Evolutionary conservation across 2,113 vertebrate genomes (phyloP).

Genomic region (Budorcas taxicolor): DNA sequence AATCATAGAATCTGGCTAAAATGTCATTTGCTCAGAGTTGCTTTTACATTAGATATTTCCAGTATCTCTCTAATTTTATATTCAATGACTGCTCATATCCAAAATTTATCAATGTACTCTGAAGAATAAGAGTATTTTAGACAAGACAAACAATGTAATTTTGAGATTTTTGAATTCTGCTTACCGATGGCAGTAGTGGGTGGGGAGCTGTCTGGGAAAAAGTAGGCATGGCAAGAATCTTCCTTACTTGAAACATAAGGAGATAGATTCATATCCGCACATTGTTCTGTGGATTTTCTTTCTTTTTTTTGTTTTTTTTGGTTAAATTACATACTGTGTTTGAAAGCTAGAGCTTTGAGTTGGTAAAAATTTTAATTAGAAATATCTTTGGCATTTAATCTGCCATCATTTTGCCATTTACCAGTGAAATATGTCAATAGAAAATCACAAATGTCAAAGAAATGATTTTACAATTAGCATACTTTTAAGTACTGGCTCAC

Average conservation of each 20-base stretch:
- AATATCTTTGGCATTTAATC: constrained; percentile 5
- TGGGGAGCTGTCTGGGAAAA: not conserved
- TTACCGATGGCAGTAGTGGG: not conserved
- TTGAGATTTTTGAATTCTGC: not conserved
- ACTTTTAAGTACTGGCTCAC: not conserved
- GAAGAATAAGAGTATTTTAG: not conserved
- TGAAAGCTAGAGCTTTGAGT: not conserved
- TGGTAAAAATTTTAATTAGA: constrained; percentile 23
- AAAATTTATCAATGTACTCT: not conserved
- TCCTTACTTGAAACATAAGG: not conserved
- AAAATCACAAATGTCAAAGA: constrained; percentile 13
- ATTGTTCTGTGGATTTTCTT: not conserved
- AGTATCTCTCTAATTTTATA: not conserved
- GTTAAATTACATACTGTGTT: not conserved
- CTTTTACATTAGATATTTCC: not conserved
- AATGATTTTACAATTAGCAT: not conserved
- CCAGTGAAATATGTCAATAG: not conserved
- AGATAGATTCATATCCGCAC: not conserved
- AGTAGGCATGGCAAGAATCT: not conserved
- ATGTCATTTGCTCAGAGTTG: not conserved
- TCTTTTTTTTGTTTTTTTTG: not conserved
- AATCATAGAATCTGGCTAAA: not conserved
- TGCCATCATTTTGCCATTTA: not conserved
- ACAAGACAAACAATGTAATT: not conserved
- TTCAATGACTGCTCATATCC: not conserved